Evolutionary conservation across 2,888 invertebrate species (phyloP), one percentile per base, ranked within the genome.

Genomic region (Punctoribates punctum): DNA sequence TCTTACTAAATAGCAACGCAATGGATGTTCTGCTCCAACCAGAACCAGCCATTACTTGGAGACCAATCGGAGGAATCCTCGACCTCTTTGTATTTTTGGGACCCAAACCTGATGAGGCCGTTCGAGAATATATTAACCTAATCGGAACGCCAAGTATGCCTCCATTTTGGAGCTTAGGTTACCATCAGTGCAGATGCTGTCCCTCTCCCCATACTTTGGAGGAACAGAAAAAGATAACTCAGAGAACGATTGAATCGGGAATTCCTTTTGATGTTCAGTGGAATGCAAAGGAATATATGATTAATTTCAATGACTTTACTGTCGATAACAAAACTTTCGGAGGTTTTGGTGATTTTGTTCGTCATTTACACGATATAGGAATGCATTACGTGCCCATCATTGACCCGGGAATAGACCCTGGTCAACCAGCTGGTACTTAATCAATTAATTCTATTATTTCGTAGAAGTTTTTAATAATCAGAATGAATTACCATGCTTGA

Each of bases 241-340:
- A 42, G 1, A 8, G 42, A 13, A 42, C 42, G 77, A 86, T 89
- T 78, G 87, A 88, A 76, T 91, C 90, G 42, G 89, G 89, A n/a
- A 90, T 92, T 82, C 91, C 91, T 73, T 87, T 91, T 83, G 91
- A 82, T 81, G 80, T 84, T 82, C 91, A 92, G 82, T 92, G 92
- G 91, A 91, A 91, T 81, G 93, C 93, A 83, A 87, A 93, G 78
- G 93, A 93, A 84, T 93, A 92, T 82, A 93, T 93, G 93, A 85
- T 88, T 34, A 86, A 88, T 73, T 87, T 87, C 78, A 91, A 92
- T 82, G 92, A 92, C 83, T 94, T 94, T 82, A 92, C 92, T 0
- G 89, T 89, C 81, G 88, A 91, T 82, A 83, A 84, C 17, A 82
- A 83, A 0, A 87, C 86, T 48, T 92, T 87, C 83, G 86, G 85